Evolutionary conservation across 1,140 invertebrate species (phyloP).

Genomic region (Drosophila pallidifrons): DNA sequence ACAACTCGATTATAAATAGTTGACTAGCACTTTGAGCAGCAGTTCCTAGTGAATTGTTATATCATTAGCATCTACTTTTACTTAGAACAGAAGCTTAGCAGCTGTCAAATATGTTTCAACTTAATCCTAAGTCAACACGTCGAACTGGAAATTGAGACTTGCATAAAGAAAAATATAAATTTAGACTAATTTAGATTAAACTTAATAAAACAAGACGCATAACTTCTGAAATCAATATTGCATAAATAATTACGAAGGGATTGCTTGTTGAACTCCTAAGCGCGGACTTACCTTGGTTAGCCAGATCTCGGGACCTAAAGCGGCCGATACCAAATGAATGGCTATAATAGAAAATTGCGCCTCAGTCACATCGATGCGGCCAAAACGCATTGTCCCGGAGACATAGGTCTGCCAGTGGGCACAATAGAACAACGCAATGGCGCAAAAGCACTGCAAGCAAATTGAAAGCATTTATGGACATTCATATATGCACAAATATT

Average conservation of each 20-base stretch:
- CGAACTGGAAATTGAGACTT: conserved; percentile 15
- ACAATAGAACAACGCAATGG: conserved; percentile 97
- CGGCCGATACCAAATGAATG: conserved; percentile 94
- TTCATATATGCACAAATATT: not conserved
- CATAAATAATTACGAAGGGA: not conserved
- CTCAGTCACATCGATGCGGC: conserved; percentile 98
- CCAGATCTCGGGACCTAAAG: conserved; percentile 95
- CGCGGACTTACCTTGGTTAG: conserved; percentile 88
- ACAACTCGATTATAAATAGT: conserved; percentile 38
- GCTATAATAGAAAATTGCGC: conserved; percentile 97
- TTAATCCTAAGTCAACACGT: conserved; percentile 8
- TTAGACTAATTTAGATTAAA: conserved; percentile 21
- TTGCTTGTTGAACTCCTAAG: conserved; percentile 8
- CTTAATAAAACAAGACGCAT: conserved; percentile 36
- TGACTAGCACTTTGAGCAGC: conserved; percentile 22
- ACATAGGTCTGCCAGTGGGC: conserved; percentile 99
- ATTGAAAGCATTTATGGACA: not conserved
- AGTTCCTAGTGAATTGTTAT: conserved; percentile 2
- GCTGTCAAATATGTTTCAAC: conserved; percentile 8
- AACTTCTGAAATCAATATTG: conserved; percentile 61
- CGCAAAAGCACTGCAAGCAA: conserved; percentile 92
- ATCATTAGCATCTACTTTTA: conserved; percentile 23
- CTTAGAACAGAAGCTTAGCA: conserved; percentile 7
- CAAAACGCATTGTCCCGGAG: conserved; percentile 96
- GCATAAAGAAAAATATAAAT: conserved; percentile 4